These are phyloP conservation scores for Rachycentron canadum DNA, from an alignment of 2,797 vertebrate species.

Conservation along the genomic window DNA sequence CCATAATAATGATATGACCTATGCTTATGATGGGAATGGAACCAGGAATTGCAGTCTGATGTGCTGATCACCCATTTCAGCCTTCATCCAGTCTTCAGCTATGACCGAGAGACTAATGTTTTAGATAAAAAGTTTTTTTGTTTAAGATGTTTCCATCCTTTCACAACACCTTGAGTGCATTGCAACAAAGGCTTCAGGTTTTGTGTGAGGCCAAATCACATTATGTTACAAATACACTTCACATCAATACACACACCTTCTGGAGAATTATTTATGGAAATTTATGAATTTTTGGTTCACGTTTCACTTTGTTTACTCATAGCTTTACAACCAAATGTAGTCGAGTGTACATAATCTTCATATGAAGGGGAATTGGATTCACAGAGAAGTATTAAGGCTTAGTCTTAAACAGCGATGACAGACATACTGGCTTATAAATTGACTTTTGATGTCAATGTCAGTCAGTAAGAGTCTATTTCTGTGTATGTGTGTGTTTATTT, in stretches of 20 bases:
- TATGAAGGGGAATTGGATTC: not conserved
- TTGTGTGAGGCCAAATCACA: not conserved
- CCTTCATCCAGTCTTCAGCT: not conserved
- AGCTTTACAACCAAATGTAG: not conserved
- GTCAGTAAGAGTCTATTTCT: constrained; percentile 9
- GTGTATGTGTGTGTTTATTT: not conserved
- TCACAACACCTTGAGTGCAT: not conserved
- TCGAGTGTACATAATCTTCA: not conserved
- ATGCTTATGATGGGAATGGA: not conserved
- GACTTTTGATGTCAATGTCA: constrained; percentile 18
- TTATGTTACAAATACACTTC: no score
- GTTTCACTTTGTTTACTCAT: not conserved
- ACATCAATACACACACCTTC: not conserved
- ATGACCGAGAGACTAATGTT: not conserved
- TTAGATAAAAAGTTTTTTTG: not conserved
- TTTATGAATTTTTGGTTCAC: not conserved
- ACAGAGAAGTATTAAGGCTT: not conserved
- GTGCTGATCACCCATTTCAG: no score
- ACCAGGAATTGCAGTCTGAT: not conserved
- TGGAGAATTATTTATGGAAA: not conserved
- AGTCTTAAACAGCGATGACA: not conserved
- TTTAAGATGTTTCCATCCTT: not conserved
- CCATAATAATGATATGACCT: not conserved
- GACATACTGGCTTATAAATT: not conserved
- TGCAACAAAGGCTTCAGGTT: not conserved